These are phyloP conservation scores for Elaphurus davidianus DNA, from an alignment of 2,113 vertebrate genomes.

Conservation along the genomic window DNA sequence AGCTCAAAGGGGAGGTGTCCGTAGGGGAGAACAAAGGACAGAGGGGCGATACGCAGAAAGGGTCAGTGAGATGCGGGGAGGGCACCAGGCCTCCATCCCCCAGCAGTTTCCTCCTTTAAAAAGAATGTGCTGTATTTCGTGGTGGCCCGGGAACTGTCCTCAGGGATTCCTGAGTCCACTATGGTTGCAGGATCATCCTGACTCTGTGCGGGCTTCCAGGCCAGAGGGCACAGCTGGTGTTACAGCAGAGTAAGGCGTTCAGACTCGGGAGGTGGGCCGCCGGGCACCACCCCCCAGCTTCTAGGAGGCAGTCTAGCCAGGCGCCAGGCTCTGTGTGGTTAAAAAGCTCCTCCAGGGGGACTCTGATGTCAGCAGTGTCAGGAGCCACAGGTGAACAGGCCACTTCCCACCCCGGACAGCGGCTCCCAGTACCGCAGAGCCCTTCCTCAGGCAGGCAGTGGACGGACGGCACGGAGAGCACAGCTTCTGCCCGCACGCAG, in stretches of 20 bases:
- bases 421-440: fast-evolving
- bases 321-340: neutral
- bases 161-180: neutral
- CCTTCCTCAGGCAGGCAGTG: fast-evolving
- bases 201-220: neutral
- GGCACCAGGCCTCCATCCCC: fast-evolving
- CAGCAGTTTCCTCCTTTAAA: neutral
- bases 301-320: neutral
- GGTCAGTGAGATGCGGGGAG: neutral
- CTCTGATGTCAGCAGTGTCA: neutral
- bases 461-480: neutral
- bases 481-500: fast-evolving
- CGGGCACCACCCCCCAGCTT: fast-evolving
- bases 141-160: neutral
- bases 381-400: neutral
- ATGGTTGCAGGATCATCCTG: too few relatives aligned
- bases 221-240: neutral
- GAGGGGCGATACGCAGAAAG: neutral
- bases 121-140: neutral
- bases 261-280: neutral
- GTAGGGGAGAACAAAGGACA: neutral
- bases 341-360: neutral
- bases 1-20: neutral
- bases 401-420: neutral
- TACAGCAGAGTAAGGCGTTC: neutral